phyloP scores from a whole-genome alignment of 2,797 vertebrate genomes.

The Leptatherina wallacei region DNA sequence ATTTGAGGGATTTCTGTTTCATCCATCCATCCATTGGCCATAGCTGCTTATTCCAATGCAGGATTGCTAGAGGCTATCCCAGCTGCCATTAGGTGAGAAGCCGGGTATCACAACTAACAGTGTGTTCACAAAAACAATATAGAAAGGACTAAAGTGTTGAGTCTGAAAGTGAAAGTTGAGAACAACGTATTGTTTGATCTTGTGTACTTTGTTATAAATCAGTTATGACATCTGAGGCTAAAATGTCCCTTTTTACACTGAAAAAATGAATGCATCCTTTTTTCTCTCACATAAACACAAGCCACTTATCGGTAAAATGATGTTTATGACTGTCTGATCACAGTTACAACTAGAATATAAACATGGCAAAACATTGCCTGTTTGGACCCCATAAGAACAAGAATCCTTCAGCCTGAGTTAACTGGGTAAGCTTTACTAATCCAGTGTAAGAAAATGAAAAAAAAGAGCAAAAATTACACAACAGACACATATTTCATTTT shows the following conservation, averaged over 20 bases:
- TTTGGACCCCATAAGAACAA: too few relatives aligned
- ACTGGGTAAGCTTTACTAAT: neutral
- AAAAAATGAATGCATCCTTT: too few relatives aligned
- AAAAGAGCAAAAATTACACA: neutral
- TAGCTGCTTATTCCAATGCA: too few relatives aligned
- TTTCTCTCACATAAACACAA: neutral
- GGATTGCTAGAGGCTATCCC: too few relatives aligned
- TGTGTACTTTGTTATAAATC: too few relatives aligned
- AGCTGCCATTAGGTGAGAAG: too few relatives aligned
- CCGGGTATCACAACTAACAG: neutral
- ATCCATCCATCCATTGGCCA: too few relatives aligned
- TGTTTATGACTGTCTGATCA: neutral
- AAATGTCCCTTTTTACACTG: too few relatives aligned
- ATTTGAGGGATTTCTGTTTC: too few relatives aligned
- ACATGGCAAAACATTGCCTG: neutral
- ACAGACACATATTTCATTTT: neutral
- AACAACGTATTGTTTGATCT: neutral
- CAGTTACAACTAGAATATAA: neutral
- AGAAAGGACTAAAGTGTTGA: neutral
- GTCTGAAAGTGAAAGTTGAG: neutral
- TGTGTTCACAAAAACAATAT: neutral
- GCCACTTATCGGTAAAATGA: neutral
- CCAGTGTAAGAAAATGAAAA: neutral
- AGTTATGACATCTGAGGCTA: neutral
- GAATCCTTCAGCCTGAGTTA: neutral